Conservation (phyloP, 2,888 invertebrate species). For the Xiphydria camelus region DNA sequence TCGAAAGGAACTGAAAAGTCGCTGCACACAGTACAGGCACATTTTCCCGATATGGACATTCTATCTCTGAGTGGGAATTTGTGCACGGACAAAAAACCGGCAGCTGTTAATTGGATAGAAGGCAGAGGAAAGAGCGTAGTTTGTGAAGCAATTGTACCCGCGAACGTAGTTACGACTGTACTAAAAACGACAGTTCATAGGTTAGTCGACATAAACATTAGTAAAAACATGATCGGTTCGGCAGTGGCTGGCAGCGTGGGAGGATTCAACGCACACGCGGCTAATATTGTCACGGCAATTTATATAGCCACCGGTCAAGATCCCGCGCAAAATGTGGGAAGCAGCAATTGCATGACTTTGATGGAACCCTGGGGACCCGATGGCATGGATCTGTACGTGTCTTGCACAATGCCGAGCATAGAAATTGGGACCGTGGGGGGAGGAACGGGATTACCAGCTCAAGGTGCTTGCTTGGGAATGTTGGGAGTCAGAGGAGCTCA, state of each 20-base stretch:
- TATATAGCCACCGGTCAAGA: conserved; percentile 98
- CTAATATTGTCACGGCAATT: conserved; percentile 98
- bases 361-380: conserved; percentile 85
- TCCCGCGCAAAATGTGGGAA: conserved; percentile 95
- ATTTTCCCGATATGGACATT: conserved; percentile 89
- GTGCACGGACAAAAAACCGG: conserved; percentile 97
- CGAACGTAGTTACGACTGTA: conserved; percentile 73
- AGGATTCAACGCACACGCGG: conserved; percentile 97
- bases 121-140: conserved; percentile 97
- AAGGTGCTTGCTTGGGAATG: conserved; percentile 88
- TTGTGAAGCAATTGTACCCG: conserved; percentile 85
- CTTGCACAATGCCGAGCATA: conserved; percentile 96
- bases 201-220: conserved; percentile 86
- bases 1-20: conserved; percentile 95
- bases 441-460: conserved; percentile 90
- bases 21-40: conserved; percentile 71
- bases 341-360: conserved; percentile 93
- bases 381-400: conserved; percentile 84
- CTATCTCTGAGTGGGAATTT: conserved; percentile 95
- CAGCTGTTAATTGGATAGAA: conserved; percentile 97
- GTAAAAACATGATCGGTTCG: conserved; percentile 93
- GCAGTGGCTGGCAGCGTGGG: conserved; percentile 93
- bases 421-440: conserved; percentile 95
- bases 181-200: conserved; percentile 87
- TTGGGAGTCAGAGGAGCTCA: conserved; percentile 81